These are phyloP conservation scores for Todiramphus saurophagus DNA, from an alignment of 2,113 vertebrate genomes.

Conservation along the genomic window DNA sequence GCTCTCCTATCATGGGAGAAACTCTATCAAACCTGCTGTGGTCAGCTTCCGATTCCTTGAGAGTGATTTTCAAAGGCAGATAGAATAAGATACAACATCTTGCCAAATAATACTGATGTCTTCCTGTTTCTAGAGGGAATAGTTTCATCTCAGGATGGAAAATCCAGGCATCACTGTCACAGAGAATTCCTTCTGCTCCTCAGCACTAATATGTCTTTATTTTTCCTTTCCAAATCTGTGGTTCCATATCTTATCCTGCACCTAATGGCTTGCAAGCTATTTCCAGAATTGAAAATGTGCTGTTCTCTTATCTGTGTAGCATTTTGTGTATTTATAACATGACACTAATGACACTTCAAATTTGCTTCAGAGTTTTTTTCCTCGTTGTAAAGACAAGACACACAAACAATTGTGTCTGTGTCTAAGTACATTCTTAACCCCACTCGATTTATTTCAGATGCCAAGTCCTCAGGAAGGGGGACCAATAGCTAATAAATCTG, in stretches of 20 bases:
- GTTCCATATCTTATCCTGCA: neutral
- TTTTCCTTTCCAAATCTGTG: neutral
- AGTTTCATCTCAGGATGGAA: neutral
- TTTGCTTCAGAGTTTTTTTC: neutral
- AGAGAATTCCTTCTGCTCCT: neutral
- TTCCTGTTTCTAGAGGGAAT: neutral
- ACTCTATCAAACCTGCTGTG: neutral
- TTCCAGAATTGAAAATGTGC: conserved; percentile 19
- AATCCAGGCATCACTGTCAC: neutral
- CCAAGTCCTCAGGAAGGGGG: neutral
- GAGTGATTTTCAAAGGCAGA: neutral
- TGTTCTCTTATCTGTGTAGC: neutral
- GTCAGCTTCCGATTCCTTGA: neutral
- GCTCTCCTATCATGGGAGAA: neutral
- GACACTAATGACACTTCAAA: neutral
- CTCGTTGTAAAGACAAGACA: neutral
- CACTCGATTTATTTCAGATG: conserved; percentile 36
- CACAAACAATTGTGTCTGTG: neutral
- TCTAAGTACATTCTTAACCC: conserved; percentile 8
- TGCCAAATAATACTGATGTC: neutral
- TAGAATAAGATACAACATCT: neutral
- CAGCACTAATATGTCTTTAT: neutral
- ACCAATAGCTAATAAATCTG: conserved; percentile 49
- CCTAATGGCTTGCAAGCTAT: neutral
- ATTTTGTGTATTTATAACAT: conserved; percentile 20